These are phyloP conservation scores for Rhabdophis nuchalis DNA, from an alignment of 2,797 vertebrate species.

Conservation along the genomic window DNA sequence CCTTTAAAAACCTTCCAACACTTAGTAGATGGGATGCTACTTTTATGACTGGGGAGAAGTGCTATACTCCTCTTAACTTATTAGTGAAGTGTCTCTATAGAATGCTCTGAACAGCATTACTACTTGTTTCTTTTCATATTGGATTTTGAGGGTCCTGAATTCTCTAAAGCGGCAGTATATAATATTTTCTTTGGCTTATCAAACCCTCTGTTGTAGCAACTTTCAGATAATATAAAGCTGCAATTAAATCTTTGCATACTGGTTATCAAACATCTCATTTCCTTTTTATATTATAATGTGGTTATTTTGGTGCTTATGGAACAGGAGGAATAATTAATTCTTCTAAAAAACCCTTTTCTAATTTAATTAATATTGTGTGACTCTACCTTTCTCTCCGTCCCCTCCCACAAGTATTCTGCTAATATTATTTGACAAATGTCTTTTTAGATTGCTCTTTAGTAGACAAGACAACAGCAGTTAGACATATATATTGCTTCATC, in stretches of 20 bases:
- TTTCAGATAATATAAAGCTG: background rate
- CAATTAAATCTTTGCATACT: background rate
- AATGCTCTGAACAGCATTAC: background rate
- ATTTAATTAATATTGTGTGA: conserved; percentile 29
- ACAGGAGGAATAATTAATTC: background rate
- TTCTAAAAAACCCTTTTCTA: conserved; percentile 24
- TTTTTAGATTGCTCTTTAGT: background rate
- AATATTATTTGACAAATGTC: background rate
- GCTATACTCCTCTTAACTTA: background rate
- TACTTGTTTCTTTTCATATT: background rate
- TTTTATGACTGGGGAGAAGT: background rate
- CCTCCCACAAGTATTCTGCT: background rate
- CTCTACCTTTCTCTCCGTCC: conserved; percentile 5
- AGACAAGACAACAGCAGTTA: background rate
- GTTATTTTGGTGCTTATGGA: background rate
- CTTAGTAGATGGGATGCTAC: background rate
- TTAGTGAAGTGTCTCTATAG: background rate
- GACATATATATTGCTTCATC: background rate
- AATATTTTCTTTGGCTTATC: background rate
- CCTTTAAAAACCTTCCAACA: background rate
- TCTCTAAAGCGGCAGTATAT: background rate
- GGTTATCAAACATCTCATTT: background rate
- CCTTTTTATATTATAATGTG: background rate
- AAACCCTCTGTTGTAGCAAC: background rate
- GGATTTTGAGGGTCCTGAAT: background rate